These are phyloP conservation scores for Rhinogobius similis DNA, from an alignment of 2,113 vertebrate species.

Conservation along the genomic window DNA sequence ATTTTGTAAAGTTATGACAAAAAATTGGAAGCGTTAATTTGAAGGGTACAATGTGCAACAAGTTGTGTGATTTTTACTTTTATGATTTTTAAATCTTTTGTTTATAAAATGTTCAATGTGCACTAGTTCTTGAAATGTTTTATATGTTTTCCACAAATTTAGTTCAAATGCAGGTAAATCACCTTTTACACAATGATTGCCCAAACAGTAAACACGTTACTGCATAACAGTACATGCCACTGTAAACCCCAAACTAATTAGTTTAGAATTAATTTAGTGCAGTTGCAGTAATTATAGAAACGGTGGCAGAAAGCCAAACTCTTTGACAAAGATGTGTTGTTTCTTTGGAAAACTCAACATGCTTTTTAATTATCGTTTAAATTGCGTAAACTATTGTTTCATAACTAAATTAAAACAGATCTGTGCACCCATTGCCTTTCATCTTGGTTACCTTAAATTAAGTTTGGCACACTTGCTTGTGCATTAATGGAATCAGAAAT, in stretches of 20 bases:
- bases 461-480: not conserved
- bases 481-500: no score
- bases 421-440: constrained; percentile 4
- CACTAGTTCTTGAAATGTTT: constrained; percentile 68
- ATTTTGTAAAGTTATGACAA: constrained; percentile 19
- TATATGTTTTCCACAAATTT: constrained; percentile 54
- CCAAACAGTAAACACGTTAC: constrained; percentile 30
- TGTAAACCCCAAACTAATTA: not conserved
- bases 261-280: not conserved
- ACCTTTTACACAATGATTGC: constrained; percentile 49
- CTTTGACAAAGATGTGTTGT: constrained; percentile 62
- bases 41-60: constrained; percentile 72
- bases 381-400: constrained; percentile 53
- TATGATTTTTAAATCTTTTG: constrained; percentile 42
- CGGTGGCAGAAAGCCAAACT: not conserved
- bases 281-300: not conserved
- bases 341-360: constrained; percentile 35
- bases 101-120: constrained; percentile 62
- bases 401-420: constrained; percentile 10
- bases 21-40: constrained; percentile 78
- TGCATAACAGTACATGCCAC: constrained; percentile 48
- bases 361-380: constrained; percentile 33
- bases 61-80: constrained; percentile 68
- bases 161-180: constrained; percentile 51
- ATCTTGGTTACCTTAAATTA: not conserved